phyloP scores from a whole-genome alignment of 2,888 invertebrate genomes.

The Lydus trimaculatus region DNA sequence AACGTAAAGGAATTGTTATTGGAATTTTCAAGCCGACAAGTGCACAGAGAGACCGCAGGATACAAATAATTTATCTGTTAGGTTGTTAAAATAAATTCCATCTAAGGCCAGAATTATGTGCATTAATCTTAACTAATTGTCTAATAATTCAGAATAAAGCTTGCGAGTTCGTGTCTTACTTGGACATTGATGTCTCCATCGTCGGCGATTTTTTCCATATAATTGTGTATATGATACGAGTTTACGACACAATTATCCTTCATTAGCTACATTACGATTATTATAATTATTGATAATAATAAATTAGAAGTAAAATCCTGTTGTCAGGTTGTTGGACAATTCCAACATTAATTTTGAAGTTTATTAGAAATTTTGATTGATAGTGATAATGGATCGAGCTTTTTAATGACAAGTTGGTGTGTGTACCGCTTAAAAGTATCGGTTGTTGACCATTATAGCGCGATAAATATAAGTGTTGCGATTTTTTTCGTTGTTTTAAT shows the following conservation, averaged over 20 bases:
- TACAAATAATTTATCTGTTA: slow-evolving; percentile 42
- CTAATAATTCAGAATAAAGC: slow-evolving; percentile 54
- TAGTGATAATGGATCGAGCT: not conserved
- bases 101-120: slow-evolving; percentile 53
- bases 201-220: slow-evolving; percentile 37
- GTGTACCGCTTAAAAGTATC: no score
- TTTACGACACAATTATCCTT: slow-evolving; percentile 42
- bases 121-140: slow-evolving; percentile 57
- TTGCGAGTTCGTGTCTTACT: slow-evolving; percentile 51
- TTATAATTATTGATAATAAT: no score
- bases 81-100: slow-evolving; percentile 46
- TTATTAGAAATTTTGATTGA: no score
- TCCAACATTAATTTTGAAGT: no score
- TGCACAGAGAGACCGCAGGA: slow-evolving; percentile 28
- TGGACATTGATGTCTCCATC: slow-evolving; percentile 56
- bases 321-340: no score
- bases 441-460: no score
- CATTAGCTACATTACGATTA: no score
- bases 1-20: slow-evolving; percentile 32
- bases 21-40: slow-evolving; percentile 8
- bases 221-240: slow-evolving; percentile 10
- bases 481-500: not conserved
- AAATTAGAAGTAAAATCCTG: no score
- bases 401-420: no score
- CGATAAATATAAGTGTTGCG: not conserved